Evolutionary conservation across 2,888 invertebrate genomes (phyloP), one percentile per base, ranked within the genome.

Genomic region (Trichopoda pennipes): DNA sequence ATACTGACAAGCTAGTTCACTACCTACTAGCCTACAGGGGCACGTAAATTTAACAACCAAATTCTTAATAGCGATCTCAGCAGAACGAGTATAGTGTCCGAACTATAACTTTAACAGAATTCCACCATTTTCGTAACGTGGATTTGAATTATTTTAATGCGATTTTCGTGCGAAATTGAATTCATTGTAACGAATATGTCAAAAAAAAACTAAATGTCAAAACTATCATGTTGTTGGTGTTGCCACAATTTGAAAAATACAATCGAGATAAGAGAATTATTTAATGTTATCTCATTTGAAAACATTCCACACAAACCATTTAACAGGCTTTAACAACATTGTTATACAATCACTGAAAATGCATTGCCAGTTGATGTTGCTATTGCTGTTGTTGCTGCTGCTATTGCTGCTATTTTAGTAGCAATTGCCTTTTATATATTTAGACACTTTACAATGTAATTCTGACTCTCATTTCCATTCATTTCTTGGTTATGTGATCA

Each of bases 271-370:
- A 16, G 12, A n/a, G 16, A 16, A 19, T 23, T 74, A 10, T 66
- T 63, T 79, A 79, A 61, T 76, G 72, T 74, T 81, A 81, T 85
- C 72, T 76, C 81, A n/a, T 75, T 51, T 68, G 75, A 28, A 83
- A 85, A 76, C 77, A 84, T 81, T 84, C 84, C 81, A 74, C 85
- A 85, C 81, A 76, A n/a, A n/a, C 80, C 85, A 84, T 85, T 84
- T 77, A 74, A 38, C 69, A n/a, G n/a, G 38, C 53, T 53, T 58
- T 78, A 81, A 78, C 64, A 51, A 73, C 64, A 78, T 76, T 76
- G 72, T 81, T 81, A 76, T 76, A 73, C 72, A 68, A 68, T 76
- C 80, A 80, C 64, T 47, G 73, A 63, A 73, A 66, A 58, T 64
- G 23, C 38, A 60, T 28, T 28, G 35, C 35, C 8, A 35, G 9